Base-by-base conservation (phyloP, 2,113 vertebrate species). In the Hemichromis elongatus region DNA sequence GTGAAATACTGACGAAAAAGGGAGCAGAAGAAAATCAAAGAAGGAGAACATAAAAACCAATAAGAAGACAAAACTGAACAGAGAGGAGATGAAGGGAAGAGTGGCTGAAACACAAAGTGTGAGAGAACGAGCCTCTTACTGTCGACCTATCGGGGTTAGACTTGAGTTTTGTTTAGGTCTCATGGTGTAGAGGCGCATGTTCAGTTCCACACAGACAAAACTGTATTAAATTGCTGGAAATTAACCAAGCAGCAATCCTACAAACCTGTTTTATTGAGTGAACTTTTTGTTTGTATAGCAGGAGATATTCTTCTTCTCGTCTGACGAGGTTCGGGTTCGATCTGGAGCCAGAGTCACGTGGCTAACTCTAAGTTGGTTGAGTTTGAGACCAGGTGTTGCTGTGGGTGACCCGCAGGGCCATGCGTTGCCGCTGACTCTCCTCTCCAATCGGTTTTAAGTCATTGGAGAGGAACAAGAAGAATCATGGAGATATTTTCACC, bases 341-440 rank as follows among this genome's bases (percentile, higher is more conserved):
- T 33, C 30, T 6, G 2, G 30, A 33, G 30, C 7, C 30, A 7
- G 30, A 33, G 33, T 33, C 33, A 33, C 2, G 33, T 33, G 33
- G 3, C 7, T 33, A 19, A 33, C 57, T 59, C 0, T 19, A 59
- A 19, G 57, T 0, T 6, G 28, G 5, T 59, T 10, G 28, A 33
- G 57, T 19, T 33, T 59, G 57, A 59, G 16, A 0, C 16, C 57
- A 19, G 1, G 16, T 33, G 28, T 33, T 59, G 30, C 28, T 33
- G 21, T 10, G 37, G 45, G 63, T 0, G 1, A 45, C 5, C 63
- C 9, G 0, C 0, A 2, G 2, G 35, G 61, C 19, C 11, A 12
- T 14, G n/a, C 1, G 3, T 16, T 68, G 63, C n/a, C n/a, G 40
- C 37, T 9, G 19, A 21, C 33, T 63, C 59, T 37, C 10, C 10